phyloP scores from a whole-genome alignment of 2,888 invertebrate genomes.

The Tillus elongatus region DNA sequence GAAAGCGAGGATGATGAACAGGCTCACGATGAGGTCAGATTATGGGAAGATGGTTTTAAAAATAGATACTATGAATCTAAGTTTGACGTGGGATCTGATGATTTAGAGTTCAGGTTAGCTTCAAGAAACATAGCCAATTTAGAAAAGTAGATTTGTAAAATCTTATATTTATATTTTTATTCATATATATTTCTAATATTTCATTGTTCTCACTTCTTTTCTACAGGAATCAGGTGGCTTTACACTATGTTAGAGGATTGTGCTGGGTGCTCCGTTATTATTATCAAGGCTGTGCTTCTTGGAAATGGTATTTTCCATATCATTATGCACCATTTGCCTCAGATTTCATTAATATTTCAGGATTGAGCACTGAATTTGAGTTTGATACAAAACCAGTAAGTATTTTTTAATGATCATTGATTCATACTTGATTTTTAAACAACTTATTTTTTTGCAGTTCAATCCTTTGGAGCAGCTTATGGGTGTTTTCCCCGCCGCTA shows the following conservation, averaged over 20 bases:
- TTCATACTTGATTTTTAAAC: slow-evolving; percentile 10
- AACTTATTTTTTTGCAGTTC: slow-evolving; percentile 60
- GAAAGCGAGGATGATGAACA: slow-evolving; percentile 62
- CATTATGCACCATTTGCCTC: slow-evolving; percentile 99
- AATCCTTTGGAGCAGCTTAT: slow-evolving; percentile 96
- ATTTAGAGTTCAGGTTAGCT: slow-evolving; percentile 79
- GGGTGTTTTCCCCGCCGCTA: slow-evolving; percentile 99
- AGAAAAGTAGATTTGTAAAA: no score
- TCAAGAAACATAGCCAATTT: no score
- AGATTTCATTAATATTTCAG: slow-evolving; percentile 88
- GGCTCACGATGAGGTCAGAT: slow-evolving; percentile 76
- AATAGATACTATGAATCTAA: slow-evolving; percentile 95
- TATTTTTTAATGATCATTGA: slow-evolving; percentile 5
- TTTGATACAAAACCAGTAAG: slow-evolving; percentile 77
- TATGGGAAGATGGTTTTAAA: slow-evolving; percentile 97
- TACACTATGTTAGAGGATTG: slow-evolving; percentile 90
- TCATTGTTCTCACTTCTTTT: neutral
- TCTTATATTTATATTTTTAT: slow-evolving; percentile 9
- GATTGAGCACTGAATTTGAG: slow-evolving; percentile 80
- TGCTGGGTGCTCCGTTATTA: slow-evolving; percentile 99
- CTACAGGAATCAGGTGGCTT: slow-evolving; percentile 69
- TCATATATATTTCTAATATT: neutral
- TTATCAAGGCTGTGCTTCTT: slow-evolving; percentile 98
- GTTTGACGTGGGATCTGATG: slow-evolving; percentile 69
- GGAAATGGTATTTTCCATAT: slow-evolving; percentile 99